Conservation (phyloP, 2,113 vertebrate genomes). For the Cynopterus brachyotis region DNA sequence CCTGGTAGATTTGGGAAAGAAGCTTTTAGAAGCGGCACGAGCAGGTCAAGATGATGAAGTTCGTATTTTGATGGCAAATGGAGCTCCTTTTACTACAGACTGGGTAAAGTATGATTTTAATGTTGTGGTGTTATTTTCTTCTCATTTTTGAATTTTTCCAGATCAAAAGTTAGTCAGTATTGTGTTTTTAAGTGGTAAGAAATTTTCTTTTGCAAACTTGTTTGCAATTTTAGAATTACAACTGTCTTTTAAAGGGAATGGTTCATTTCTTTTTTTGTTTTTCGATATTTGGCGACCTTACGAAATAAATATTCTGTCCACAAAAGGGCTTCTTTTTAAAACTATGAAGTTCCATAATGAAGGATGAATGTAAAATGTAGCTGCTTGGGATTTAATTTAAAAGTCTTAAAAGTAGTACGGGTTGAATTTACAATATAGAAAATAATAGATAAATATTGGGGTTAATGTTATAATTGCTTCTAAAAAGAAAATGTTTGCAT, state of each 20-base stretch:
- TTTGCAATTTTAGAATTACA: constrained; percentile 38
- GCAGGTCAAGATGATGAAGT: constrained; percentile 94
- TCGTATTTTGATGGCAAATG: constrained; percentile 94
- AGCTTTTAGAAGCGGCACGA: constrained; percentile 92
- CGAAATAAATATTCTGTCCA: background rate
- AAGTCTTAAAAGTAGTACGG: background rate
- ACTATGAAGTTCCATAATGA: background rate
- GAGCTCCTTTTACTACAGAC: constrained; percentile 93
- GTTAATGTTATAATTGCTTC: constrained; percentile 10
- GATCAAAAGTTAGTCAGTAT: background rate
- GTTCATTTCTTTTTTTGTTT: background rate
- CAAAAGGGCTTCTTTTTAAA: constrained; percentile 11
- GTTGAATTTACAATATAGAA: constrained; percentile 41
- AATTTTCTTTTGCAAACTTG: background rate
- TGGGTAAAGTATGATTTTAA: constrained; percentile 86
- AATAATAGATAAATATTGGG: background rate
- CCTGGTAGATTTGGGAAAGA: constrained; percentile 92
- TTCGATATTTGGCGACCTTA: background rate
- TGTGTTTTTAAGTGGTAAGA: constrained; percentile 22
- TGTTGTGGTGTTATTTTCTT: background rate
- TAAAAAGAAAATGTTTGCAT: constrained; percentile 25
- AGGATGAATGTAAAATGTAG: background rate
- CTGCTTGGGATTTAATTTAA: constrained; percentile 13
- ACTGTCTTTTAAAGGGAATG: background rate
- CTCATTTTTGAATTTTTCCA: background rate